These are phyloP conservation scores for Solenodon paradoxus DNA, from an alignment of 2,113 vertebrate genomes.

Conservation along the genomic window DNA sequence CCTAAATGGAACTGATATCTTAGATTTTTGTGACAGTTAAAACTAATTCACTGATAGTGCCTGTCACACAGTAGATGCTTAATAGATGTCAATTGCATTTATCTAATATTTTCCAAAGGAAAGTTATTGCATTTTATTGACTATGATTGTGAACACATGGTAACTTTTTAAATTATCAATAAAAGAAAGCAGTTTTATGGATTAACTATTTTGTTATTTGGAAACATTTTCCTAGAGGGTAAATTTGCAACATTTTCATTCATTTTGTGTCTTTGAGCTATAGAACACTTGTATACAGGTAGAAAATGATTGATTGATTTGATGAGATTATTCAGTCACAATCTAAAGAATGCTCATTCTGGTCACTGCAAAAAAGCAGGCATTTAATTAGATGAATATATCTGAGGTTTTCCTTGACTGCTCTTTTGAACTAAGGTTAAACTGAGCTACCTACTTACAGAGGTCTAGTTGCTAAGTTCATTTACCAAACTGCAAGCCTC, in stretches of 20 bases:
- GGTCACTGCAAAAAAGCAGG: neutral
- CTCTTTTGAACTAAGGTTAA: slow-evolving; percentile 4
- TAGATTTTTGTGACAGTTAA: neutral
- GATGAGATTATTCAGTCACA: neutral
- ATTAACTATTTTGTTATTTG: neutral
- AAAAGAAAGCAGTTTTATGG: neutral
- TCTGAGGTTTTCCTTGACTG: neutral
- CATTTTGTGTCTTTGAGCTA: neutral
- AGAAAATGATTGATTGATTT: neutral
- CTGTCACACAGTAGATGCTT: neutral
- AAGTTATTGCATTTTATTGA: neutral
- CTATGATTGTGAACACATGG: neutral
- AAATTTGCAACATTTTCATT: neutral
- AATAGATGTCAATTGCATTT: neutral
- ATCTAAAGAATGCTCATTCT: neutral
- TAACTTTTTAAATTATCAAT: neutral
- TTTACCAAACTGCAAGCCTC: neutral
- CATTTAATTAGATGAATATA: neutral
- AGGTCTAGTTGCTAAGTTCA: neutral
- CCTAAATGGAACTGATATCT: neutral
- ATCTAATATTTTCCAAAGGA: neutral
- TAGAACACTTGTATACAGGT: neutral
- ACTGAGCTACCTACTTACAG: neutral
- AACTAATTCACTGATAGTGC: neutral
- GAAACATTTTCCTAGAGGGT: neutral